phyloP scores from a whole-genome alignment of 2,888 invertebrate genomes.

The Pachliopta kotzebuea region DNA sequence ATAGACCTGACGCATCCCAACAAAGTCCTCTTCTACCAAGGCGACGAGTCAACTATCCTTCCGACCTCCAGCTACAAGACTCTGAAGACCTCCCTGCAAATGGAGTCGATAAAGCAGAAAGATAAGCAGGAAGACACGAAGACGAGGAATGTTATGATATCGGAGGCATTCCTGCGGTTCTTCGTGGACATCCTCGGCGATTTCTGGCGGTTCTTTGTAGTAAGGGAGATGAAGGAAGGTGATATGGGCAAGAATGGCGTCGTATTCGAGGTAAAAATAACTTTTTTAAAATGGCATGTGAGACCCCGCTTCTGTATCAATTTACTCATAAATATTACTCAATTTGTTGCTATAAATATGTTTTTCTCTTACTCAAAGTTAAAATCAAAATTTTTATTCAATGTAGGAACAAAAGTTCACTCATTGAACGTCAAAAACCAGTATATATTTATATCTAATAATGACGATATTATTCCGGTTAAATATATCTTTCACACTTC shows the following conservation, averaged over 20 bases:
- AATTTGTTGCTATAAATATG: too few species aligned
- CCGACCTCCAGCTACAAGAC: constrained; percentile 86
- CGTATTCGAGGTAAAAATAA: constrained; percentile 63
- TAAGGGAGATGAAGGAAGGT: constrained; percentile 50
- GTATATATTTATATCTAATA: too few species aligned
- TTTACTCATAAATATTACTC: too few species aligned
- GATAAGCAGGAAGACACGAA: constrained; percentile 62
- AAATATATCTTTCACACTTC: too few species aligned
- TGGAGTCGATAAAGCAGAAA: constrained; percentile 59
- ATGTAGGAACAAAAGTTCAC: too few species aligned
- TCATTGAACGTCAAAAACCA: too few species aligned
- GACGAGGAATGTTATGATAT: constrained; percentile 86
- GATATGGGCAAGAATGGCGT: constrained; percentile 59
- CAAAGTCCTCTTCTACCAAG: constrained; percentile 83
- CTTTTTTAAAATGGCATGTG: too few species aligned
- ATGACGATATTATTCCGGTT: too few species aligned
- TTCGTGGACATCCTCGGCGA: constrained; percentile 89
- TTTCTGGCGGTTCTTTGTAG: constrained; percentile 80
- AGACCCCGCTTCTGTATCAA: too few species aligned
- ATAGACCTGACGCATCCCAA: constrained; percentile 84
- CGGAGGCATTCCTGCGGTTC: constrained; percentile 88
- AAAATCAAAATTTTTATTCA: too few species aligned
- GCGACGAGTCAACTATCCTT: constrained; percentile 88
- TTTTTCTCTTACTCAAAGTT: too few species aligned
- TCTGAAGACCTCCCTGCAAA: constrained; percentile 77